phyloP scores from a whole-genome alignment of 2,797 vertebrate genomes.

The Catamblyrhynchus diadema region DNA sequence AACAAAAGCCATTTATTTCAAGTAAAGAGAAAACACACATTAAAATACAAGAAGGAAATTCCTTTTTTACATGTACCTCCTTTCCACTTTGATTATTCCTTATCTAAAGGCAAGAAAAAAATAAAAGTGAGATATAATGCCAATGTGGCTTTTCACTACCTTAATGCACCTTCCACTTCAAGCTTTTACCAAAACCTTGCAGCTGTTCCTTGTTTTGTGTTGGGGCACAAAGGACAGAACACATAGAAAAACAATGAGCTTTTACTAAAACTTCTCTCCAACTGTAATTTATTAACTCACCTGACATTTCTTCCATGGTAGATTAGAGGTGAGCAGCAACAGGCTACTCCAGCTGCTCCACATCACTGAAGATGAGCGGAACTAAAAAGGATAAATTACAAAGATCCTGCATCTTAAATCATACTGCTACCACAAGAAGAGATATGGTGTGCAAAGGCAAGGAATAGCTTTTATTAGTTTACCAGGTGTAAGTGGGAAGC shows the following conservation, averaged over 20 bases:
- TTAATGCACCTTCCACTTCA: neutral
- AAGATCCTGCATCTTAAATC: neutral
- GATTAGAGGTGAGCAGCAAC: neutral
- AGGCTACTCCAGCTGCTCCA: neutral
- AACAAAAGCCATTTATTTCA: conserved; percentile 7
- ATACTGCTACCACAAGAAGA: neutral
- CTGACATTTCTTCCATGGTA: neutral
- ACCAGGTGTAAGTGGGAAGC: neutral
- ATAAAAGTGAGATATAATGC: neutral
- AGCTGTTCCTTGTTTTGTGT: neutral
- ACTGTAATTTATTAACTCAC: neutral
- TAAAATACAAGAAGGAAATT: conserved; percentile 5
- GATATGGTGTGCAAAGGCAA: neutral
- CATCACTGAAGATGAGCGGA: neutral
- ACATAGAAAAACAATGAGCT: neutral
- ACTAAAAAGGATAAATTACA: neutral
- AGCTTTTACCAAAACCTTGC: neutral
- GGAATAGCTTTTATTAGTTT: neutral
- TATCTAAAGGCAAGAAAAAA: neutral
- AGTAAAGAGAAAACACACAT: neutral
- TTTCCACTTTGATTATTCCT: neutral
- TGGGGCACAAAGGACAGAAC: neutral
- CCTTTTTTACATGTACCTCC: neutral
- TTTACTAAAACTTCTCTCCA: neutral
- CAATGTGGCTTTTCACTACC: neutral